Conservation (phyloP, 2,888 invertebrate genomes). For the Xestia rhomboidea region DNA sequence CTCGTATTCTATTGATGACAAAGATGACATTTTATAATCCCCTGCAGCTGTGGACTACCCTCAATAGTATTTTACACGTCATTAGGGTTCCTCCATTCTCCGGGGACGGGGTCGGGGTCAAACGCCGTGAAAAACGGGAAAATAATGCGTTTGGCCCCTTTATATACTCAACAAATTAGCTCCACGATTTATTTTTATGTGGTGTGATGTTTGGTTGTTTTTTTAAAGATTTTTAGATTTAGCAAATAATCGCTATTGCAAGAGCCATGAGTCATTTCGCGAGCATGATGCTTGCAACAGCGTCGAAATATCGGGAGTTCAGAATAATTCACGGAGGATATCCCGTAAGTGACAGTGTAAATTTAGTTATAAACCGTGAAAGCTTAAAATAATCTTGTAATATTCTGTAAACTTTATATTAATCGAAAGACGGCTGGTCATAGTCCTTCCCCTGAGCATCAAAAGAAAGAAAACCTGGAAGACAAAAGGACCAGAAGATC, state of each 20-base stretch:
- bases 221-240: conserved; percentile 9
- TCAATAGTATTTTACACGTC: conserved; percentile 83
- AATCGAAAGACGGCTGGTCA: not conserved
- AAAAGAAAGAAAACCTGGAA: not conserved
- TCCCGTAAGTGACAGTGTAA: no score
- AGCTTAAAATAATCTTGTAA: no score
- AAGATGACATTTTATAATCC: conserved; percentile 64
- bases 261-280: no score
- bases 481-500: not conserved
- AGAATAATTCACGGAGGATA: no score
- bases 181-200: conserved; percentile 57
- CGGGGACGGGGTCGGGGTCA: conserved; percentile 79
- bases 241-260: not conserved
- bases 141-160: conserved; percentile 77
- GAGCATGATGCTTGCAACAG: no score
- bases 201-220: conserved; percentile 37
- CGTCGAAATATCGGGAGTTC: no score
- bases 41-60: conserved; percentile 65
- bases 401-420: not conserved
- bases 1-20: conserved; percentile 48
- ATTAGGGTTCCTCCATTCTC: conserved; percentile 77
- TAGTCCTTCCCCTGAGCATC: not conserved
- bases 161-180: conserved; percentile 68
- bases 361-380: no score
- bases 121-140: conserved; percentile 85